phyloP scores from a whole-genome alignment of 2,797 vertebrate genomes.

The Poecilia velifera region DNA sequence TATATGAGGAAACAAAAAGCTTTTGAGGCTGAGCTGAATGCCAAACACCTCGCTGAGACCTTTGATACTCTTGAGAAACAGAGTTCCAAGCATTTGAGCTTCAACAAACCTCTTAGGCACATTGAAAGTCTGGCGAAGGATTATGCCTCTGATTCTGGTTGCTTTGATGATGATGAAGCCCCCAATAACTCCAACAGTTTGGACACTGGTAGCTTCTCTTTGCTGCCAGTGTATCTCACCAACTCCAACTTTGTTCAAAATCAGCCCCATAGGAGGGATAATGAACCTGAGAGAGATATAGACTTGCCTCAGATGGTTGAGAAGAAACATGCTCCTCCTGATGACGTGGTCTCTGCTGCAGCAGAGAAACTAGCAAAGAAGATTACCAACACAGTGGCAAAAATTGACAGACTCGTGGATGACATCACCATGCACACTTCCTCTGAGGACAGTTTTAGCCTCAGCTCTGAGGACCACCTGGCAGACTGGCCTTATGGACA shows the following conservation, averaged over 20 bases:
- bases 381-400: conserved; percentile 92
- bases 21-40: conserved; percentile 94
- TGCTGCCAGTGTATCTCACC: conserved; percentile 93
- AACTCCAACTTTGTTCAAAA: conserved; percentile 91
- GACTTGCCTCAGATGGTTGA: conserved; percentile 66
- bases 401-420: conserved; percentile 95
- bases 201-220: conserved; percentile 89
- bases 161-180: conserved; percentile 95
- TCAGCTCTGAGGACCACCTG: conserved; percentile 95
- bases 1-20: conserved; percentile 98
- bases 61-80: conserved; percentile 93
- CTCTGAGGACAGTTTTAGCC: conserved; percentile 96
- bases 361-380: conserved; percentile 92
- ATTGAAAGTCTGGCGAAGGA: conserved; percentile 94
- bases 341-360: conserved; percentile 84
- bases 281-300: conserved; percentile 85
- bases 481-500: conserved; percentile 90
- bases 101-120: conserved; percentile 89
- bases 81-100: conserved; percentile 82
- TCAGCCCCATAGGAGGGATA: conserved; percentile 84
- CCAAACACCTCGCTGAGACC: conserved; percentile 92
- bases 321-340: conserved; percentile 72
- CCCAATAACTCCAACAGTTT: conserved; percentile 88
- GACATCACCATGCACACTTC: conserved; percentile 97
- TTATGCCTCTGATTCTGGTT: conserved; percentile 96